Evolutionary conservation across 1,140 invertebrate species (phyloP), one percentile per base, ranked within the genome.

Genomic region (Aleiodes sp.): DNA sequence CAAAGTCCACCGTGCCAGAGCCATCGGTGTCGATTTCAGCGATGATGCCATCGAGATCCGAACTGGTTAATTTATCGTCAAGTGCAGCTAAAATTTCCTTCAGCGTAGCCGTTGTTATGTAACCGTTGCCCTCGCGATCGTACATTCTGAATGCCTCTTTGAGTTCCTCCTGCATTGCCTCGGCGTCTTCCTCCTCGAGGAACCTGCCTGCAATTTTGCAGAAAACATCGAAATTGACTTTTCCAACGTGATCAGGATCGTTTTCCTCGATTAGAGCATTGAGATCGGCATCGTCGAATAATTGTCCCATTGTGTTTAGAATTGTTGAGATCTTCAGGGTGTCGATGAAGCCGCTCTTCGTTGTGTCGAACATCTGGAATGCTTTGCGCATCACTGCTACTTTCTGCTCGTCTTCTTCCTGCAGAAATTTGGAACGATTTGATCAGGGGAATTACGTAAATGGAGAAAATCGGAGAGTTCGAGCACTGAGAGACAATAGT

Each of bases 1-100:
- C 93, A 82, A 94, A 94, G 81, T 95, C 94, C 64, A 97, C 94
- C 35, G 95, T 97, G 77, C 95, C 95, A 35, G 94, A 95, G 57
- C 95, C 95, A 82, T 97, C 96, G 71, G 95, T 95, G 85, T 97
- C 96, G 78, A 97, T 97, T 88, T 97, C 96, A 75, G 93, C 92
- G 73, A 95, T 95, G 82, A 97, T 97, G 60, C 95, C 94, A 80
- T 97, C 95, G 61, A 97, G 87, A 78, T 94, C 92, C 9, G 91
- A 87, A 77, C 90, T 92, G 59, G 92, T 94, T 2, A 97, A 88
- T 82, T 96, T 97, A 81, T 97, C 95, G 76, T 97, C 96, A 19
- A 97, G 87, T 4, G 96, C 96, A 31, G 92, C 91, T 16, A 97
- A 87, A 82, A 97, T 97, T 86, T 97, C 96, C 78, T 95, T 93